Base-by-base conservation (phyloP, 2,888 invertebrate species). In the Pristionchus entomophagus region DNA sequence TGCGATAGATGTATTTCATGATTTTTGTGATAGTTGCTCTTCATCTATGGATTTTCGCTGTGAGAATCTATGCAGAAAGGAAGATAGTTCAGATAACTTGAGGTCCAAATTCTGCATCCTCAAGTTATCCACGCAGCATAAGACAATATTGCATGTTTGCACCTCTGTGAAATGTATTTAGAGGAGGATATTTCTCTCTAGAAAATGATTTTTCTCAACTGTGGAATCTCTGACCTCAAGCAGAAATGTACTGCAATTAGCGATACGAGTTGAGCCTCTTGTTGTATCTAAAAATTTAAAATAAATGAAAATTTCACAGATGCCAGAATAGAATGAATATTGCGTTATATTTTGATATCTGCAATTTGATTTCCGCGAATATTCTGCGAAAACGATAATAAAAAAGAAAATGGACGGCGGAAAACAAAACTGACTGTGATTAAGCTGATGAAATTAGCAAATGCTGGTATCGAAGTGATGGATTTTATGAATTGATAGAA, bases 261-360 rank as follows among this genome's bases (percentile, higher is more conserved):
- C 45, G 51, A 73, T 2, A 73, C 73, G 10, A 84, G 73, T 12
- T 53, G 84, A 14, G 73, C 69, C 29, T 84, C 84, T 84, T 84
- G 84, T 17, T 17, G 38, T 14, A 84, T 26, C 84, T 84, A 14
- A 41, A 83, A 81, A 41, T 49, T 65, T 35, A 5, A 77, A 14
- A 51, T 19, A 26, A 14, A 45, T 56, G 56, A 56, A 8, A 56
- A 56, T 14, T 56, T 82, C 35, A n/a, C 32, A 10, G 59, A 29
- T 45, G n/a, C n/a, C n/a, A n/a, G n/a, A n/a, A n/a, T n/a, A n/a
- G n/a, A n/a, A n/a, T n/a, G n/a, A n/a, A n/a, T n/a, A n/a, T n/a
- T n/a, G n/a, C n/a, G n/a, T 45, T 45, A 14, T 45, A 14, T 45
- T 45, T 45, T 14, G 45, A 45, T 45, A 45, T 59, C 12, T 59